Base-by-base conservation (phyloP, 2,113 vertebrate species). In the Plecotus auritus region DNA sequence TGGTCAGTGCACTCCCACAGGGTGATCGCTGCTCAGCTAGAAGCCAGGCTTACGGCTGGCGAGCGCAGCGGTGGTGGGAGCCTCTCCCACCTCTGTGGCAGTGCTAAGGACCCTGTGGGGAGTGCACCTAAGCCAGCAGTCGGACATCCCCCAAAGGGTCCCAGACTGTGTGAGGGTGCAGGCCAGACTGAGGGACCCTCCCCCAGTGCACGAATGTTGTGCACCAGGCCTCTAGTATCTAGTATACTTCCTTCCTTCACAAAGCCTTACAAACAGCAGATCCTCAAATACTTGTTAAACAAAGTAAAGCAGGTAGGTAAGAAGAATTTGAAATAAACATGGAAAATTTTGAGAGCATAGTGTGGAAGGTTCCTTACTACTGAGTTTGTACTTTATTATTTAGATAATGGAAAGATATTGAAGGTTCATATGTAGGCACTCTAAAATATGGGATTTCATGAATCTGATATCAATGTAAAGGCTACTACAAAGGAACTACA, bases 361-460 rank as follows among this genome's bases (percentile, higher is more conserved):
- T 74, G 42, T 28, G 37, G 51, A 73, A 85, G 67, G 66, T 88
- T 90, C 30, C 47, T 96, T 59, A 90, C 7, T 72, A 26, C 9
- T 77, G 37, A 95, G 45, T 70, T 70, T 82, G 69, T 49, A 23
- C n/a, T 89, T 80, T 67, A 92, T 66, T 92, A 45, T 90, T 94
- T 64, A 91, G 45, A 66, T 30, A 73, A 16, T 32, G 22, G 8
- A 80, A 93, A 90, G 42, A 67, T 56, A 78, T 11, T 73, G 45
- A 78, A 67, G 11, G 22, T 78, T 89, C 93, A 77, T 67, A 95
- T 51, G 23, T 11, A 83, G 74, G 37, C 35, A 80, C 28, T 94
- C 47, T 72, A 94, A 86, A 92, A 45, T 72, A 89, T 0, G 11
- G 23, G 22, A 88, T 90, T 86, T 82, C 67, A 85, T 28, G 82